Percentiles rank a stretch among this genome's conserved stretches.
Evolutionary conservation across 2,113 vertebrate genomes (phyloP).

Genomic region (Phoenicopterus ruber): DNA sequence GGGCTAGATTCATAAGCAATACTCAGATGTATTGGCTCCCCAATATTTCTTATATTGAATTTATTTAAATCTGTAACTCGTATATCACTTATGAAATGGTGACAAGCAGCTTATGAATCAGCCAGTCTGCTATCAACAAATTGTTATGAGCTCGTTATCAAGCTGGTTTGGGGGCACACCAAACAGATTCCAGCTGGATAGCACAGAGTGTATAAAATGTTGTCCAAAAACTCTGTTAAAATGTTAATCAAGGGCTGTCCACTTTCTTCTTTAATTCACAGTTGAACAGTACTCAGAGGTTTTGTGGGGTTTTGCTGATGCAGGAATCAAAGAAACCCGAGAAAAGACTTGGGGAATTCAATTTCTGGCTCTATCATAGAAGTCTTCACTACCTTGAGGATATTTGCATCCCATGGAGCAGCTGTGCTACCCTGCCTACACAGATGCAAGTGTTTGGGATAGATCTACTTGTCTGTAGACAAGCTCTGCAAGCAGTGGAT

Average conservation of each 20-base stretch:
- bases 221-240: constrained; percentile 7
- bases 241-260: constrained; percentile 16
- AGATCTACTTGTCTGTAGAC: neutral
- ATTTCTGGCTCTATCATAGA: neutral
- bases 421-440: neutral
- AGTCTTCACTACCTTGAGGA: neutral
- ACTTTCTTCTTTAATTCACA: neutral
- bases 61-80: constrained; percentile 59
- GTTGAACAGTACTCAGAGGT: neutral
- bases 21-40: constrained; percentile 28
- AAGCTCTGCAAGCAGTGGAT: neutral
- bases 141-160: constrained; percentile 42
- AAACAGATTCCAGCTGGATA: constrained; percentile 12
- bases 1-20: constrained; percentile 60
- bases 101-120: constrained; percentile 59
- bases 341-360: neutral
- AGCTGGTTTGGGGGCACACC: neutral
- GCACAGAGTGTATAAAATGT: constrained; percentile 15
- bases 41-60: constrained; percentile 59
- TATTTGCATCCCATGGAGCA: neutral
- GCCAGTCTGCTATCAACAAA: constrained; percentile 41
- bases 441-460: neutral
- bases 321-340: neutral
- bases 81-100: constrained; percentile 28
- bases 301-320: neutral